A percentile compares a stretch with the other conserved stretches of the same genome.
Evolutionary conservation across 2,888 invertebrate genomes (phyloP).

Genomic region (Cheilosia pagana): DNA sequence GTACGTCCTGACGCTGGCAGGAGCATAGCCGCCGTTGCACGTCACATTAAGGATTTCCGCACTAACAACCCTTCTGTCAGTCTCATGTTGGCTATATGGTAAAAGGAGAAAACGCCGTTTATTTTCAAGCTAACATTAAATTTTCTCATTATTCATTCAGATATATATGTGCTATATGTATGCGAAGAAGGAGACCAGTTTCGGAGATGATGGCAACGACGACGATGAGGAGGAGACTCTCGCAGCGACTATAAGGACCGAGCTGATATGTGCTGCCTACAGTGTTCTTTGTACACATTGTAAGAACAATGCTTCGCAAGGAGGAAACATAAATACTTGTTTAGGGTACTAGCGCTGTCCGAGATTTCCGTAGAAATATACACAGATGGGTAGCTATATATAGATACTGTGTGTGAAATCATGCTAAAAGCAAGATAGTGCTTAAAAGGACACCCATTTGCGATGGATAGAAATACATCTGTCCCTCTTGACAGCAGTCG

Average conservation of each 20-base stretch:
- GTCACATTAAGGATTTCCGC: conserved; percentile 12
- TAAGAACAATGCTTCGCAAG: background rate
- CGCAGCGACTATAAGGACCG: background rate
- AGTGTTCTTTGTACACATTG: background rate
- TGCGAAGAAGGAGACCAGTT: background rate
- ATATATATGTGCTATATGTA: conserved; percentile 2
- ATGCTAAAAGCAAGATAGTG: background rate
- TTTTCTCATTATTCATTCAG: conserved; percentile 20
- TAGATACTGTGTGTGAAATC: background rate
- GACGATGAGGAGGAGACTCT: background rate
- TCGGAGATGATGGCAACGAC: background rate
- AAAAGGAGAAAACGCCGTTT: conserved; percentile 10
- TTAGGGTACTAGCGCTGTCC: background rate
- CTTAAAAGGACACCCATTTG: background rate
- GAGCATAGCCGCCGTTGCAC: conserved; percentile 2
- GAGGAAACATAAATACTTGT: conserved; percentile 4
- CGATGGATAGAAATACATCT: background rate
- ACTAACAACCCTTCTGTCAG: conserved; percentile 18
- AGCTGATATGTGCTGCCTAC: background rate
- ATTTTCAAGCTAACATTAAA: conserved; percentile 20
- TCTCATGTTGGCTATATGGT: conserved; percentile 1
- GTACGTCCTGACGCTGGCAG: background rate
- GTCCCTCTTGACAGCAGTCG: background rate
- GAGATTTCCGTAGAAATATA: conserved; percentile 4
- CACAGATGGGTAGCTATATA: background rate